A percentile compares a stretch with the other conserved stretches of the same genome.
phyloP scores from a whole-genome alignment of 2,888 invertebrate genomes.

The Cantharis lateralis region DNA sequence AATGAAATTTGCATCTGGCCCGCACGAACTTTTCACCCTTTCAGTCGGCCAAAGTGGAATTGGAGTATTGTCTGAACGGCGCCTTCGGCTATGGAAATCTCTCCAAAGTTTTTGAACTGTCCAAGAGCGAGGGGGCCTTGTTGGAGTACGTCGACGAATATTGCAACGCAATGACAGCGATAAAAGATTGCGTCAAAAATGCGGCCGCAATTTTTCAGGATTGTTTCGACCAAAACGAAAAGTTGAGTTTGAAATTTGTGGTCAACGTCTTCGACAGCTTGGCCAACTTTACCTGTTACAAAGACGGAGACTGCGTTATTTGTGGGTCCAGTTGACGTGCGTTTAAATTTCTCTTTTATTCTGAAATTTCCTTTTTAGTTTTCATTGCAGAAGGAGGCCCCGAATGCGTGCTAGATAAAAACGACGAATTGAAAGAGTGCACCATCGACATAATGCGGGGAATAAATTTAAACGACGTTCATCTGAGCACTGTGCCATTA shows the following conservation, averaged over 20 bases:
- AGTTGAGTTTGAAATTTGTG: neutral
- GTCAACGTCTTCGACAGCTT: neutral
- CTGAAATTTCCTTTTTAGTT: constrained; percentile 3
- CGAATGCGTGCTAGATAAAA: constrained; percentile 7
- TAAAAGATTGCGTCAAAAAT: constrained; percentile 4
- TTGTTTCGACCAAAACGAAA: constrained; percentile 8
- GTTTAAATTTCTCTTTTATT: neutral
- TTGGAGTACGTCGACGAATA: constrained; percentile 6
- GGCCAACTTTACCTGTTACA: constrained; percentile 8
- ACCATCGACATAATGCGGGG: constrained; percentile 2
- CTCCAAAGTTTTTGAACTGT: neutral
- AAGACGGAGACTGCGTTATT: constrained; percentile 10
- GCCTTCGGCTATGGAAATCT: neutral
- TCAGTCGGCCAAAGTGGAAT: neutral
- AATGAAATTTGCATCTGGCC: no score
- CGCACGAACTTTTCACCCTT: neutral
- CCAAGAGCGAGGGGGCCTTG: neutral
- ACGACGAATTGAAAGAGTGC: constrained; percentile 1
- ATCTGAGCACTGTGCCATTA: constrained; percentile 3
- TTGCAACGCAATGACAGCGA: neutral
- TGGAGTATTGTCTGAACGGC: neutral
- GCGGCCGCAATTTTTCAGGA: neutral
- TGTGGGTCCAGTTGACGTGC: neutral
- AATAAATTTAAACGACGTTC: neutral
- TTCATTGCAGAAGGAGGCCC: constrained; percentile 17